Evolutionary conservation across 2,113 vertebrate species (phyloP).

Genomic region (Gopherus flavomarginatus): DNA sequence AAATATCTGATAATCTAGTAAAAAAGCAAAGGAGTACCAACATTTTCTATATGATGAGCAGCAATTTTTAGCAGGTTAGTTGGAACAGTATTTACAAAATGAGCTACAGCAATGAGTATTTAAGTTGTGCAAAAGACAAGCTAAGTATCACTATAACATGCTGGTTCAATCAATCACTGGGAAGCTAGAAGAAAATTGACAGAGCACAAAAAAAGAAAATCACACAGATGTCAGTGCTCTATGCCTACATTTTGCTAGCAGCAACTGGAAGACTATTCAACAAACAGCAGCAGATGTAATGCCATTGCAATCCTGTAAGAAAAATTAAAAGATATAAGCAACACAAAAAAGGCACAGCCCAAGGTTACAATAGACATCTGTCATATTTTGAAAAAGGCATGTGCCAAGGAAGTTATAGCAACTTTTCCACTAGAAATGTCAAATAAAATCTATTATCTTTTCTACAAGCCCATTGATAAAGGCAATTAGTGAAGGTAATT

Average conservation of each 20-base stretch:
- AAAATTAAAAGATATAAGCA: neutral
- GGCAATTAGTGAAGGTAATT: neutral
- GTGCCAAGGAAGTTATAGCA: neutral
- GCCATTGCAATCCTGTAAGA: neutral
- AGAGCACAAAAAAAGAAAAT: neutral
- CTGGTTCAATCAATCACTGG: slow-evolving; percentile 6
- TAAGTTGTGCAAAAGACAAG: neutral
- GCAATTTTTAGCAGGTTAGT: neutral
- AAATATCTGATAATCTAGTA: neutral
- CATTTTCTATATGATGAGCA: neutral
- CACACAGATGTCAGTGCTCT: neutral
- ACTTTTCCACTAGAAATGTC: neutral
- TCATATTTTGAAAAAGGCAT: neutral
- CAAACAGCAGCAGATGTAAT: neutral
- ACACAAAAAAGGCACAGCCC: neutral
- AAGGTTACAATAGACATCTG: neutral
- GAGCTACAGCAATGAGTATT: neutral
- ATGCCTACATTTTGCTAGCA: neutral
- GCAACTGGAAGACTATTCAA: slow-evolving; percentile 3
- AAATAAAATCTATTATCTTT: neutral
- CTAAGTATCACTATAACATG: neutral
- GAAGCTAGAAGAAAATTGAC: slow-evolving; percentile 18
- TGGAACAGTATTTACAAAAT: neutral
- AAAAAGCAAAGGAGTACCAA: neutral
- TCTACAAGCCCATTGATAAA: neutral